Conservation (phyloP, 2,797 vertebrate genomes). For the Hafferia zeledoni region DNA sequence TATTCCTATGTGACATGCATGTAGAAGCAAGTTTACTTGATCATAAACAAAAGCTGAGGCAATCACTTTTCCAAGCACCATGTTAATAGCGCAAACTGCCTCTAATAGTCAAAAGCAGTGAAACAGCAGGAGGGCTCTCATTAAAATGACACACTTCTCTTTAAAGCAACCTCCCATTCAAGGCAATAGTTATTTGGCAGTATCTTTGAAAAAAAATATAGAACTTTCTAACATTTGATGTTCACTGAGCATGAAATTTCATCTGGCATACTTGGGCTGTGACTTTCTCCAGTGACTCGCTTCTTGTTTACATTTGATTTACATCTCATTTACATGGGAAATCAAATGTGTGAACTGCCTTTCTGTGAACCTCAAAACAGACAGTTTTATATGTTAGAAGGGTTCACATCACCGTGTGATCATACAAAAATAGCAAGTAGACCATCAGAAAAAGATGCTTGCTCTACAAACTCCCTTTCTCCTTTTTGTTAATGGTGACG, state of each 20-base stretch:
- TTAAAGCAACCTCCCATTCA: neutral
- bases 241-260: constrained; percentile 7
- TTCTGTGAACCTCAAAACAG: neutral
- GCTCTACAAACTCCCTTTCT: neutral
- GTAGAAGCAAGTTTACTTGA: neutral
- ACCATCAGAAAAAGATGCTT: neutral
- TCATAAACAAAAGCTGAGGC: constrained; percentile 30
- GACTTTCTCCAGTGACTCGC: neutral
- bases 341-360: neutral
- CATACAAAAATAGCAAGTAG: neutral
- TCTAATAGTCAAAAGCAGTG: constrained; percentile 44
- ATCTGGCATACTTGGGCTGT: neutral
- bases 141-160: constrained; percentile 23
- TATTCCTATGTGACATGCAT: neutral
- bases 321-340: constrained; percentile 6
- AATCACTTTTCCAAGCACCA: constrained; percentile 22
- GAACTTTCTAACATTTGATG: constrained; percentile 27
- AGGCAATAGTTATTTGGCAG: neutral
- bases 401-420: neutral
- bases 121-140: constrained; percentile 27
- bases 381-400: neutral
- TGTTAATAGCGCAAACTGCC: constrained; percentile 36
- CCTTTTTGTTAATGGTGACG: neutral
- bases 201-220: neutral
- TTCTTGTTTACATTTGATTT: constrained; percentile 22